These are phyloP conservation scores for Nasua narica DNA, from an alignment of 2,797 vertebrate genomes.

Conservation along the genomic window DNA sequence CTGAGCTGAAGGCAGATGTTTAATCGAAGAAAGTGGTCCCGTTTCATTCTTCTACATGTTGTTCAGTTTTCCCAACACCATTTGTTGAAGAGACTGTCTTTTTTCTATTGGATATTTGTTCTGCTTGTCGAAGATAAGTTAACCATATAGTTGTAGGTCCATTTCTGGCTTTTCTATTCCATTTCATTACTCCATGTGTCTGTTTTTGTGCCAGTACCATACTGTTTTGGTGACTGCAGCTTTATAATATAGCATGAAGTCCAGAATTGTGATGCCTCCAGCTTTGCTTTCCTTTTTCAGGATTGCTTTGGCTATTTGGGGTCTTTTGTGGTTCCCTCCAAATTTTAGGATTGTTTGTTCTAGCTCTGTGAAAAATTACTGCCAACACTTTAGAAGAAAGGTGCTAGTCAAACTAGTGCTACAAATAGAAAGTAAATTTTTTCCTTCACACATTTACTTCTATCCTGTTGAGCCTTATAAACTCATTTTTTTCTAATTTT, in stretches of 20 bases:
- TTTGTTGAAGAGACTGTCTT: no score
- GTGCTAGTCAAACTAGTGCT: background rate
- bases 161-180: background rate
- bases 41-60: no score
- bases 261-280: background rate
- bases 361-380: background rate
- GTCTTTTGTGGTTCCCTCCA: background rate
- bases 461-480: background rate
- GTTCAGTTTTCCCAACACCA: no score
- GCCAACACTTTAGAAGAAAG: background rate
- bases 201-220: background rate
- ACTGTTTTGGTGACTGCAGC: background rate
- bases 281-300: background rate
- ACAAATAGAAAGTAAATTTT: background rate
- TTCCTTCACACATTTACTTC: constrained; percentile 9
- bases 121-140: background rate
- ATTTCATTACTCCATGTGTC: background rate
- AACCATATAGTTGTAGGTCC: background rate
- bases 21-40: no score
- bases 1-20: no score
- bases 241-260: background rate
- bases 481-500: background rate
- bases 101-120: background rate
- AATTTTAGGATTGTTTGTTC: background rate
- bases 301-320: background rate